Evolutionary conservation across 2,888 invertebrate genomes (phyloP).

Genomic region (Leptarthrus brevirostris): DNA sequence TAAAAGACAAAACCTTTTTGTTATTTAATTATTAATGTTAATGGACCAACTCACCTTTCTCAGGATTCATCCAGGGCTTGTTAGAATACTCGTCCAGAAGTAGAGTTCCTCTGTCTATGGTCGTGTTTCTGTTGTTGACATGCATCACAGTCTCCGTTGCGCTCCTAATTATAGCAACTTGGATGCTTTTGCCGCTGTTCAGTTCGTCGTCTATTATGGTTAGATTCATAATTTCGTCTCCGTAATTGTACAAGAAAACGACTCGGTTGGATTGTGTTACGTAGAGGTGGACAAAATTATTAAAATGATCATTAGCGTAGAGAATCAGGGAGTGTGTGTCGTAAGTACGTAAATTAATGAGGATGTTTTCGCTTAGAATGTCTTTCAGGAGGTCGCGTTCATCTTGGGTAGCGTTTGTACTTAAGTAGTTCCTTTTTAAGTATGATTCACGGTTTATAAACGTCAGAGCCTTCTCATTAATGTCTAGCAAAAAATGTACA

Average conservation of each 20-base stretch:
- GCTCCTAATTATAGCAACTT: constrained; percentile 85
- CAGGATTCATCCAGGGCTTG: constrained; percentile 87
- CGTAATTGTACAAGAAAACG: constrained; percentile 86
- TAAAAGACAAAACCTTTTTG: constrained; percentile 12
- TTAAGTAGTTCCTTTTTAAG: constrained; percentile 82
- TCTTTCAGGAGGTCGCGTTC: constrained; percentile 74
- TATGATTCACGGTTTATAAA: constrained; percentile 85
- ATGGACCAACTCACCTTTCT: constrained; percentile 71
- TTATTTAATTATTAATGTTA: constrained; percentile 1
- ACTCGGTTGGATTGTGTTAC: constrained; percentile 83
- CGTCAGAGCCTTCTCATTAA: constrained; percentile 89
- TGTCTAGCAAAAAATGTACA: constrained; percentile 72
- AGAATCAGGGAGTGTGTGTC: constrained; percentile 83
- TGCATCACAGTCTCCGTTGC: constrained; percentile 80
- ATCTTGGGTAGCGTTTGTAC: constrained; percentile 72
- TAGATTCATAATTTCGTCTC: constrained; percentile 82
- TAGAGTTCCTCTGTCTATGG: constrained; percentile 76
- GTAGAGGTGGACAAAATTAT: constrained; percentile 92
- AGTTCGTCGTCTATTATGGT: constrained; percentile 80
- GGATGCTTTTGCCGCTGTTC: constrained; percentile 85
- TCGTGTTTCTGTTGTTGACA: constrained; percentile 82
- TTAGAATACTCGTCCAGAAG: constrained; percentile 83
- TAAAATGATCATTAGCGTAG: constrained; percentile 92
- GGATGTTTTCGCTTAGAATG: constrained; percentile 82
- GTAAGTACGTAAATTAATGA: constrained; percentile 91